phyloP scores from a whole-genome alignment of 2,888 invertebrate genomes.

The Himalopsyche tibetana region DNA sequence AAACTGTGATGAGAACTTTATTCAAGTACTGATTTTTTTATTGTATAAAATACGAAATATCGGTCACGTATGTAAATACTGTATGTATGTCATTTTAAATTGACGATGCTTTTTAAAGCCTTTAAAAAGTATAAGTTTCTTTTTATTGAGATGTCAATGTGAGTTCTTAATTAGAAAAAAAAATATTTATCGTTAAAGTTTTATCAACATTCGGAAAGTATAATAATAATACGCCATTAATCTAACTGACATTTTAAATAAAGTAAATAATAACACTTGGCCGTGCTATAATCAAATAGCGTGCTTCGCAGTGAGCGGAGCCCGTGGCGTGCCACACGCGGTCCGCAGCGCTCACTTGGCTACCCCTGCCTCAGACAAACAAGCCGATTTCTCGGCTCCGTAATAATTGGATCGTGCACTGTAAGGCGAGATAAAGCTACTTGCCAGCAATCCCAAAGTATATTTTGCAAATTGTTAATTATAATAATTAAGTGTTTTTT shows the following conservation, averaged over 20 bases:
- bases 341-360: constrained; percentile 10
- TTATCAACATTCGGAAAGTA: not conserved
- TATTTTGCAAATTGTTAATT: not conserved
- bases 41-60: too few species aligned
- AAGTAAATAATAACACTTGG: constrained; percentile 33
- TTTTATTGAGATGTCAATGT: not conserved
- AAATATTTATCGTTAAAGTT: not conserved
- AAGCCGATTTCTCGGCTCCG: not conserved
- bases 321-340: constrained; percentile 26
- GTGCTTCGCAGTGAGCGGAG: not conserved
- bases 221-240: constrained; percentile 16
- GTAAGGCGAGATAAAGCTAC: not conserved
- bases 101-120: too few species aligned
- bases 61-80: too few species aligned
- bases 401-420: constrained; percentile 30
- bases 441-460: not conserved
- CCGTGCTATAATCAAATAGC: constrained; percentile 27
- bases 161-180: not conserved
- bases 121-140: not conserved
- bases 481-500: too few species aligned
- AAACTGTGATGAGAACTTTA: too few species aligned
- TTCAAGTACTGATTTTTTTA: too few species aligned
- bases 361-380: constrained; percentile 37
- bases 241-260: constrained; percentile 29
- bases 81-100: too few species aligned